These are phyloP conservation scores for Myzus persicae DNA, from an alignment of 1,140 invertebrate genomes.

Conservation along the genomic window DNA sequence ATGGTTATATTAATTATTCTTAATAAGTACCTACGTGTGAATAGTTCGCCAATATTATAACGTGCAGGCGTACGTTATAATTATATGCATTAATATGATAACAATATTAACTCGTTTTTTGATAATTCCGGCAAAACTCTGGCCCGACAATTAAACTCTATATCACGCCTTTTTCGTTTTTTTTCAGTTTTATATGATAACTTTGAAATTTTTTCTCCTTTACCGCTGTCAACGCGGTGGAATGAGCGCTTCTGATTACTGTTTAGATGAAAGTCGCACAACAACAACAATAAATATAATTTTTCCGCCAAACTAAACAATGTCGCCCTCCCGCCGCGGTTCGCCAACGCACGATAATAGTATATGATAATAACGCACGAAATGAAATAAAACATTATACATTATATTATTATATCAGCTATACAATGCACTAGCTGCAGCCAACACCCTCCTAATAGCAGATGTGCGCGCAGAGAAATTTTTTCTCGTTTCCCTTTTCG, in stretches of 20 bases:
- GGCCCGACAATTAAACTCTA: neutral
- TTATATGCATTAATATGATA: too few relatives aligned
- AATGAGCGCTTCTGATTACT: neutral
- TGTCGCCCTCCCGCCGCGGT: neutral
- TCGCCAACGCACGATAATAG: neutral
- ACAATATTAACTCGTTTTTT: neutral
- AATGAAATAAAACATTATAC: neutral
- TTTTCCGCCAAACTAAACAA: neutral
- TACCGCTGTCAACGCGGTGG: neutral
- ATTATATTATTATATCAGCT: neutral
- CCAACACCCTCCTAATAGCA: neutral
- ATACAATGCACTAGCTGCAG: neutral
- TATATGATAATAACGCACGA: neutral
- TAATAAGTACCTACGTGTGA: too few relatives aligned
- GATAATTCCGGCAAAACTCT: neutral
- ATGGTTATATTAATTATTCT: neutral
- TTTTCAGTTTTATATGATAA: neutral
- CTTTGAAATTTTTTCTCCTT: neutral
- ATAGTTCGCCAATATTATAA: neutral
- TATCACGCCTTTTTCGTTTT: neutral
- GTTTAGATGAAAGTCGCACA: neutral
- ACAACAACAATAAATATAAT: constrained; percentile 18
- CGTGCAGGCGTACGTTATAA: too few relatives aligned
- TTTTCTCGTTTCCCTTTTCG: neutral
- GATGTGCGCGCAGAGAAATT: neutral